Evolutionary conservation across 1,140 invertebrate genomes (phyloP), one percentile per base, ranked within the genome.

Genomic region (Cydia pomonella): DNA sequence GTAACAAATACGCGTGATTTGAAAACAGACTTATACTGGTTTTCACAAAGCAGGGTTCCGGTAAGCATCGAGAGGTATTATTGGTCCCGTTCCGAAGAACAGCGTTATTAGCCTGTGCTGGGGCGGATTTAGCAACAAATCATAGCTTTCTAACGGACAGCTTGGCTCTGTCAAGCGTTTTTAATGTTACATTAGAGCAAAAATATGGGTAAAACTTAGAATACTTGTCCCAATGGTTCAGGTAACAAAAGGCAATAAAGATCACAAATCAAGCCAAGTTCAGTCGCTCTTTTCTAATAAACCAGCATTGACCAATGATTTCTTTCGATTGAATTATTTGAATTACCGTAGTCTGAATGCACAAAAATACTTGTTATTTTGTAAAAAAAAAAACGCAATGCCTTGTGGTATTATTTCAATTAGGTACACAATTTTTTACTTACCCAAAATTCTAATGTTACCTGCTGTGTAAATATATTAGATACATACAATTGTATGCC

Each of bases 91-190:
- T 53, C n/a, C 12, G 50, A 53, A 53, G 50, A 53, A 53, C 50
- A 53, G 7, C 50, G n/a, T 53, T 53, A 53, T 53, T 53, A 53
- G 50, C 50, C 50, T 18, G n/a, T n/a, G 50, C 50, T 53, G 16
- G 50, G n/a, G 50, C 50, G n/a, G 50, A 53, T 53, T 53, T 53
- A 53, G 50, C 50, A 53, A 53, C 50, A 53, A 53, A 53, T 53
- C 50, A 53, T 53, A 53, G 50, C 50, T 53, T 53, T n/a, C 50
- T 7, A 44, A 12, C 41, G 41, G 41, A 44, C 4, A n/a, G 6
- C 4, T 50, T 53, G n/a, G 50, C 50, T n/a, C 50, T 18, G 50
- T 53, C 50, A 53, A 53, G 50, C 50, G 50, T 3, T 18, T 53
- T 44, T 10, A 44, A 53, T 53, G 5, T 18, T 53, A 53, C 50